Percentiles rank a stretch among this genome's conserved stretches.
Conservation (phyloP, 2,888 invertebrate genomes). For the Agrochola litura region DNA sequence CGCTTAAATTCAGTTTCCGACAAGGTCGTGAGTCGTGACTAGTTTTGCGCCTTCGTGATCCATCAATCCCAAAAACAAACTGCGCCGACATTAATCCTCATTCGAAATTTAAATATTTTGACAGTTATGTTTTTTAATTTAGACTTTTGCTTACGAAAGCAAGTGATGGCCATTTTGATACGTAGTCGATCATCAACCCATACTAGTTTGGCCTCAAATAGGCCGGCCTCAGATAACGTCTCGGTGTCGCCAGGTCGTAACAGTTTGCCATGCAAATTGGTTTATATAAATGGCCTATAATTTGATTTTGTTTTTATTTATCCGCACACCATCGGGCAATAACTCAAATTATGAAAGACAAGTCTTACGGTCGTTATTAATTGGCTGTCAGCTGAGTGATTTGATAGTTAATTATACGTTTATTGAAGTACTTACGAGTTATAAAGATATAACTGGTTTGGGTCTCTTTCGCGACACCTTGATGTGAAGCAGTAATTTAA, state of each 20-base stretch:
- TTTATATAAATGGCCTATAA: constrained; percentile 72
- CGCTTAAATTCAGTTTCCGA: constrained; percentile 15
- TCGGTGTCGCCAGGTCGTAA: constrained; percentile 63
- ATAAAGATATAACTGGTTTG: constrained; percentile 66
- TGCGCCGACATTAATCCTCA: constrained; percentile 41
- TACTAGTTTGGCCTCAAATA: constrained; percentile 54
- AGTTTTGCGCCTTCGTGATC: constrained; percentile 47
- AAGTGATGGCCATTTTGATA: constrained; percentile 46
- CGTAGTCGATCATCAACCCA: constrained; percentile 48
- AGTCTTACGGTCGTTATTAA: constrained; percentile 64
- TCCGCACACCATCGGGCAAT: constrained; percentile 64
- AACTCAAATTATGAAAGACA: constrained; percentile 67
- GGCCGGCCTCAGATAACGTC: constrained; percentile 58
- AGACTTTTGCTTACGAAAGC: constrained; percentile 38
- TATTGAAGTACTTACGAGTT: constrained; percentile 56
- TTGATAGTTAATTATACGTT: constrained; percentile 67
- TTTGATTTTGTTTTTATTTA: constrained; percentile 71
- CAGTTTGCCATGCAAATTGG: constrained; percentile 76
- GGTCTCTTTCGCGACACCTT: constrained; percentile 56
- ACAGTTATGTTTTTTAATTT: constrained; percentile 47
- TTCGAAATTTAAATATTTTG: constrained; percentile 42
- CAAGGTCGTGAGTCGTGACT: constrained; percentile 56
- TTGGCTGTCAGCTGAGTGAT: constrained; percentile 66
- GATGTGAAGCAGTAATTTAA: constrained; percentile 49
- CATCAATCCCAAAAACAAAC: constrained; percentile 55